Evolutionary conservation across 2,113 vertebrate species (phyloP).

Genomic region (Cinclus cinclus): DNA sequence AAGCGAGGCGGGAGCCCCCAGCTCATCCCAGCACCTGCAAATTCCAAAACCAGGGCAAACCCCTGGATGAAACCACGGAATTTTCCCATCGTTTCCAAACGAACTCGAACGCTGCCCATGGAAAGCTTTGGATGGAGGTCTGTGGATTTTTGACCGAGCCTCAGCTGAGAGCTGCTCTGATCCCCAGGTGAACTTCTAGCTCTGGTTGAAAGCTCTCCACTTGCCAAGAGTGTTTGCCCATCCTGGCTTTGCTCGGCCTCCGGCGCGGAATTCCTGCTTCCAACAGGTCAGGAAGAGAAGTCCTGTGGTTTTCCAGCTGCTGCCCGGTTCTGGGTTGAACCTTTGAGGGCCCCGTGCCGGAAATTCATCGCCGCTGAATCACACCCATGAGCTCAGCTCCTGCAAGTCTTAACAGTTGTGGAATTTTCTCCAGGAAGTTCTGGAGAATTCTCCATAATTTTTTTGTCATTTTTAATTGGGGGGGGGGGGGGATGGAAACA

Average conservation of each 20-base stretch:
- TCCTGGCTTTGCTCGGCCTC: neutral
- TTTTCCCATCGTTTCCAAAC: neutral
- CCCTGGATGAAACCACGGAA: neutral
- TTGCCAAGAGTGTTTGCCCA: neutral
- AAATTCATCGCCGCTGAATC: constrained; percentile 55
- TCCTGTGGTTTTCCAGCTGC: neutral
- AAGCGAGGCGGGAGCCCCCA: neutral
- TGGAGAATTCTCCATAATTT: neutral
- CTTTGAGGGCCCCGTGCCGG: neutral
- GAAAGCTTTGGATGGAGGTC: neutral
- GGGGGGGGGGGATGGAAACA: accelerated
- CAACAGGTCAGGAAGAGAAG: neutral
- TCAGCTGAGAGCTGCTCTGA: neutral
- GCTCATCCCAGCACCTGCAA: neutral
- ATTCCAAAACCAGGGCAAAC: neutral
- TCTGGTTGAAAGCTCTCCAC: neutral
- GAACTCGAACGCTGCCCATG: neutral
- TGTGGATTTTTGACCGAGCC: neutral
- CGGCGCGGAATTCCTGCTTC: neutral
- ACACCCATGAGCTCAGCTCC: constrained; percentile 52
- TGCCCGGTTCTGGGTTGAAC: neutral
- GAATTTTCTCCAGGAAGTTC: constrained; percentile 28
- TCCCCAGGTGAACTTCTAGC: neutral
- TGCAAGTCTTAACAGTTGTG: neutral
- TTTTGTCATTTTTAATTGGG: neutral